Percentiles rank a stretch among this genome's conserved stretches.
These are phyloP conservation scores for Acropternis orthonyx DNA, from an alignment of 2,797 vertebrate genomes.

Conservation along the genomic window DNA sequence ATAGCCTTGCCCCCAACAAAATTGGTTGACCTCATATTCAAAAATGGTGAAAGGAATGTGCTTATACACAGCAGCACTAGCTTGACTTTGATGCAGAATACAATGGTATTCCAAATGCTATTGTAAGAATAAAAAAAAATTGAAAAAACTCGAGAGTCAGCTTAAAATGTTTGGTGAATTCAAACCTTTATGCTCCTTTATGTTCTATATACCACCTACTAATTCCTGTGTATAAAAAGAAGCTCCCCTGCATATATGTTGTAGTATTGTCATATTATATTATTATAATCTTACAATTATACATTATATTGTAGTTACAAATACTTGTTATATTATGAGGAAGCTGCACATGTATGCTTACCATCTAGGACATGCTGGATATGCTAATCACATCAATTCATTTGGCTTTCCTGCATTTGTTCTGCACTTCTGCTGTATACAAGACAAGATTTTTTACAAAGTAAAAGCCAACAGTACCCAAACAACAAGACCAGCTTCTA, in stretches of 20 bases:
- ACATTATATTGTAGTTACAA: background rate
- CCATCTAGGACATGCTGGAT: background rate
- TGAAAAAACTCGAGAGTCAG: background rate
- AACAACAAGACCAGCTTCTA: background rate
- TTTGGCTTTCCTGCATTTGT: background rate
- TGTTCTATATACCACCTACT: background rate
- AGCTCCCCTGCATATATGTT: background rate
- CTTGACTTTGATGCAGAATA: background rate
- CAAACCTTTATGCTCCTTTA: background rate
- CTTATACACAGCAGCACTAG: background rate
- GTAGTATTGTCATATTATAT: background rate
- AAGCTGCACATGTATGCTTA: background rate
- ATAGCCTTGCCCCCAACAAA: background rate
- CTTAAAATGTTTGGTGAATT: background rate
- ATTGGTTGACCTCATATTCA: background rate
- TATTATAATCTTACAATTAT: background rate
- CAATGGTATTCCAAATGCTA: background rate
- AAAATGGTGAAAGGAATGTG: constrained; percentile 13
- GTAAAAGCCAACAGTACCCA: background rate
- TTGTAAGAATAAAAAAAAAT: background rate
- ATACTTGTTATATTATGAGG: background rate
- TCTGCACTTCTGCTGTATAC: background rate
- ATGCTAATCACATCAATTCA: background rate
- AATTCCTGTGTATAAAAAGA: background rate
- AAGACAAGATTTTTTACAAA: background rate